Evolutionary conservation across 1,140 invertebrate species (phyloP), one percentile per base, ranked within the genome.

Genomic region (Anoplolepis gracilipes): DNA sequence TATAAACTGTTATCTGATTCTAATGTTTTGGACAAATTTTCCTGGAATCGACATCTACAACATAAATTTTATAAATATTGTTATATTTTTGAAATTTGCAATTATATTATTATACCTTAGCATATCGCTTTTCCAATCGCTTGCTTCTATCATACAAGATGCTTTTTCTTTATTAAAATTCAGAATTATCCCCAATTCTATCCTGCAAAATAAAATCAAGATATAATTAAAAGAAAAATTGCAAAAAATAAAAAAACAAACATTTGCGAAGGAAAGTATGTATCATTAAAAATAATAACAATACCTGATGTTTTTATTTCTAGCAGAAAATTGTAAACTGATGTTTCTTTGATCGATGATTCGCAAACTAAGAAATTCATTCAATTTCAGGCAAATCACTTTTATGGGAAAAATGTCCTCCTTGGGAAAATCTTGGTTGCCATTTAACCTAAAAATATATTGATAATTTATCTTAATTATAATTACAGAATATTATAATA

Each of bases 141-240:
- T 81, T 2, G 61, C 42, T 30, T 91, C 85, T 0, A 87, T 57
- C 53, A 82, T 69, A n/a, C 70, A 67, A 1, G 87, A 87, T 6
- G 25, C 61, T 16, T 88, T 22, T 85, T 90, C 25, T 22, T 85
- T 90, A 1, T 87, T 69, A 11, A 82, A 65, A 62, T 92, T 73
- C n/a, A 92, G n/a, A n/a, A 89, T 62, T 2, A 85, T 89, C 13
- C 91, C 91, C 16, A 92, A 49, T 42, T 92, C 86, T 57, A 92
- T 89, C n/a, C 91, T 92, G 36, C 0, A 89, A 33, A 39, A 25
- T n/a, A 25, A 39, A 36, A 75, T 5, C 13, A 7, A 16, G 2
- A 39, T 75, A 36, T n/a, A 22, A 39, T 36, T 55, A 55, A 2
- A 13, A 49, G 13, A 2, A n/a, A 59, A 1, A 55, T 42, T 69